Evolutionary conservation across 2,113 vertebrate genomes (phyloP), one percentile per base, ranked within the genome.

Genomic region (Gasterosteus aculeatus): DNA sequence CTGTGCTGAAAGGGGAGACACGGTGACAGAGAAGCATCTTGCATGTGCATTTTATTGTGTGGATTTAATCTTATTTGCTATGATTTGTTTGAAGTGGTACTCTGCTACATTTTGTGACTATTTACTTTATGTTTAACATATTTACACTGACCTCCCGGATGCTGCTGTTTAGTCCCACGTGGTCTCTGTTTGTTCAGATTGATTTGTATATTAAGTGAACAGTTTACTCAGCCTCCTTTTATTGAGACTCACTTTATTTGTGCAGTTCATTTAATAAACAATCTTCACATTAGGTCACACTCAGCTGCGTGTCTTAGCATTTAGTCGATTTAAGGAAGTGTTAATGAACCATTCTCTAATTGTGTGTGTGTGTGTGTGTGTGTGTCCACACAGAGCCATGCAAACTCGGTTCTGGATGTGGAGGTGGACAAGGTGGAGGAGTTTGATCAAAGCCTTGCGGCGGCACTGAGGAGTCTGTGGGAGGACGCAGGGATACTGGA

Each of bases 381-480:
- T 72, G 47, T 58, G 41, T 79, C 58, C 71, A 7, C 71, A 29
- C 6, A 97, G 96, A 87, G 85, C 46, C 78, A 92, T n/a, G 93
- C 94, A 18, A 75, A 84, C 72, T 61, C 92, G 19, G 84, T 96
- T 81, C 90, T 90, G 84, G 94, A 95, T 67, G 92, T 96, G 59
- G 94, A 97, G 61, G 93, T 95, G 35, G 95, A 95, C 80, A 95
- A 95, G 82, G 92, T 95, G 42, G 69, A 88, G 10, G 60, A 77
- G 0, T 76, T 96, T 12, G 92, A 95, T 46, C 75, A 64, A 74
- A 84, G 81, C 53, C 90, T 95, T 6, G 88, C 75, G n/a, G 89
- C 81, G 47, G 95, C 93, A 81, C 92, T 97, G 73, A 91, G 89
- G 81, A 91, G 90, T 66, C 92, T 98, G 44, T 97, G 96, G 95